Evolutionary conservation across 2,113 vertebrate species (phyloP), one percentile per base, ranked within the genome.

Genomic region (Perognathus longimembris): DNA sequence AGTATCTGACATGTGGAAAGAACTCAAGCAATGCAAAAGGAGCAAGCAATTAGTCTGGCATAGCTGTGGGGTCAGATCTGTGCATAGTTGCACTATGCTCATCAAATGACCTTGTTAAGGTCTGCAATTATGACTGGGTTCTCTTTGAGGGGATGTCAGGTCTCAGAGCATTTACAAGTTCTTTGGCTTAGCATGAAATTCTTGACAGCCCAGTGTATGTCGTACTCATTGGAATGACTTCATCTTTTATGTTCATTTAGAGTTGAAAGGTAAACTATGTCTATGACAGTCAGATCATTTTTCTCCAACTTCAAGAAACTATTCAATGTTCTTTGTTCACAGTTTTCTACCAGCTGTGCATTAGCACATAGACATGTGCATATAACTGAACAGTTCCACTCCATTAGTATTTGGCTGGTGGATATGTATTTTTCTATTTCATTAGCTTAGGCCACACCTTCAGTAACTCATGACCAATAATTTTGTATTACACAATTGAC

Each of bases 361-460:
- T 7, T 22, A 14, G 26, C 5, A 61, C 26, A 20, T 0, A 10
- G 0, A 2, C 1, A 7, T 18, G 30, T 1, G 4, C 26, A 3
- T 9, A 18, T 3, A 14, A 20, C 0, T 9, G n/a, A 45, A 69
- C 45, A 30, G 36, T 40, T 26, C 5, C 64, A n/a, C 14, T 64
- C 3, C 32, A 15, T 42, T 42, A 69, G 32, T 18, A 7, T 63
- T 64, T 74, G 70, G 15, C 26, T 5, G 18, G 22, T 10, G 77
- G 83, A 17, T 22, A 17, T 0, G 2, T 42, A 21, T 32, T 85
- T 9, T 14, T 88, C 6, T 1, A 3, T 28, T 38, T 78, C 34
- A 54, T 50, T 26, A 50, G 8, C 7, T 30, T 61, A 34, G 50
- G 14, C 66, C 22, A n/a, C 4, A 38, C 21, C 18, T 69, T 30